Base-by-base conservation (phyloP, 2,797 vertebrate genomes). In the Heliangelus exortis region DNA sequence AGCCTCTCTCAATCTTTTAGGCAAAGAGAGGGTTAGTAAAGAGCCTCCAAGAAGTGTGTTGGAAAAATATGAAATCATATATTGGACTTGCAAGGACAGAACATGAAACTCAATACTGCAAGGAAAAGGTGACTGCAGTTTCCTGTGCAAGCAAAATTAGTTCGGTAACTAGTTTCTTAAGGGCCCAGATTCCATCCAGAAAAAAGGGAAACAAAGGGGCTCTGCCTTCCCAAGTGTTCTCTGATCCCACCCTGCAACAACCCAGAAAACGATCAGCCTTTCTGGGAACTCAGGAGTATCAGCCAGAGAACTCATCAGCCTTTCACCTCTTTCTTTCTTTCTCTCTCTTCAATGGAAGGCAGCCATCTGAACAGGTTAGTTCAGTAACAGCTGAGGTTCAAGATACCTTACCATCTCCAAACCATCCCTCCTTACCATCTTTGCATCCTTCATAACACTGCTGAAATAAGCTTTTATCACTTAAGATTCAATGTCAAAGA, bases 1-100 rank as follows among this genome's bases (percentile, higher is more conserved):
- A 76, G 19, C 25, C 55, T 65, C 41, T 31, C 0, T 31, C 0
- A 0, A 61, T 36, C 9, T 20, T 45, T 50, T 6, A 26, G 17
- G 54, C 45, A 53, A 29, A 75, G 41, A 45, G 45, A 47, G 1
- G 0, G 10, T 10, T 13, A 20, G 31, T 53, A 54, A 54, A 41
- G 50, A 61, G 41, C 57, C 36, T 19, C 16, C 16, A 47, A 51
- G n/a, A 78, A 12, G 7, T 0, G 2, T 4, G 11, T 1, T 39
- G 16, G 34, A 15, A 67, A 69, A 63, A 85, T 9, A 66, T 1
- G 4, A 76, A 39, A 43, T 6, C 2, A 1, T 11, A 18, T 3
- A 10, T 0, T 33, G 25, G 61, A 59, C 45, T 41, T 57, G 31
- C 3, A 47, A 67, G 61, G 50, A 63, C 5, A 29, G 36, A 54